phyloP scores from a whole-genome alignment of 2,113 vertebrate genomes.

The Erythrolamprus reginae region DNA sequence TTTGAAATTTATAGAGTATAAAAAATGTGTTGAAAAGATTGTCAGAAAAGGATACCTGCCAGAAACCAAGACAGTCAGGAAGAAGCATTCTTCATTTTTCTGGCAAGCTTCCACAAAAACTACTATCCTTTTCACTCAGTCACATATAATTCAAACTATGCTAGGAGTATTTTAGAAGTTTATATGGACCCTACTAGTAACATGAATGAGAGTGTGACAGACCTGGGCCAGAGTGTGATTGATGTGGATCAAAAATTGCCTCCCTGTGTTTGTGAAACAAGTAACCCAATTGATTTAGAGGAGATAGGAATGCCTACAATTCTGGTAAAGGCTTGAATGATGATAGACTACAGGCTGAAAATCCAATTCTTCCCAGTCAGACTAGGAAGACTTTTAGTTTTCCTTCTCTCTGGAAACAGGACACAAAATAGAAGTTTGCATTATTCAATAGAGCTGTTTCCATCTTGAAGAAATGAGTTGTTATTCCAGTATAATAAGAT shows the following conservation, averaged over 20 bases:
- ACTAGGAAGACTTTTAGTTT: neutral
- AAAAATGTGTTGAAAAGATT: neutral
- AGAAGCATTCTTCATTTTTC: neutral
- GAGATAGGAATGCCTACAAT: neutral
- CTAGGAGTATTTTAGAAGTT: neutral
- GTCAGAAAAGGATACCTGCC: neutral
- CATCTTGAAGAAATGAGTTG: constrained; percentile 9
- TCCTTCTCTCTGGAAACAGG: neutral
- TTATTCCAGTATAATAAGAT: neutral
- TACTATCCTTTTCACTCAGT: neutral
- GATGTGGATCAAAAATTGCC: neutral
- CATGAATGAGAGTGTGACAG: neutral
- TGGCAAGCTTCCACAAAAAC: neutral
- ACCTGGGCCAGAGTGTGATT: neutral
- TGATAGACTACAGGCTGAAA: neutral
- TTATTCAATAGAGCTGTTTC: constrained; percentile 6
- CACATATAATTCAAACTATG: neutral
- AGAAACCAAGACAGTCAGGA: neutral
- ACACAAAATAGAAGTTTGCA: neutral
- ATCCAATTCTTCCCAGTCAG: neutral
- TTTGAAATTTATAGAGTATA: neutral
- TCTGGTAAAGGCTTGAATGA: neutral
- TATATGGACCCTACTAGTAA: neutral
- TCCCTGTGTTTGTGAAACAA: neutral
- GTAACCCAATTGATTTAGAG: neutral